Conservation (phyloP, 1,140 invertebrate genomes). For the Drosophila obscura region DNA sequence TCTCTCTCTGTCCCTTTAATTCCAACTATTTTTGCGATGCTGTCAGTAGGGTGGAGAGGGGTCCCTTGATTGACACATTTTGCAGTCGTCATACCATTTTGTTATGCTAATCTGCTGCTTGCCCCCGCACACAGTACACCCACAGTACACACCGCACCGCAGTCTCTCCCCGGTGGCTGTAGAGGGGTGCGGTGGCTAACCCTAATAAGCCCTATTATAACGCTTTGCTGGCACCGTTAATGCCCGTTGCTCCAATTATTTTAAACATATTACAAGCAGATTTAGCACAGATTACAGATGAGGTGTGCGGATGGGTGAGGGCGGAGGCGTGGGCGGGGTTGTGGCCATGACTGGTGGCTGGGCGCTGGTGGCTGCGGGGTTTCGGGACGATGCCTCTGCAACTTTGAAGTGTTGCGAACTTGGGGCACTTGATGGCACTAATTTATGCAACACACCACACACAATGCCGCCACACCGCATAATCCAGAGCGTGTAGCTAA, state of each 20-base stretch:
- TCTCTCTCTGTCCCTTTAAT: neutral
- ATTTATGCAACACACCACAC: conserved; percentile 66
- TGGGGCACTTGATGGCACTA: conserved; percentile 62
- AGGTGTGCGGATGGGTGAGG: conserved; percentile 15
- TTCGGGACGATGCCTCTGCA: conserved; percentile 16
- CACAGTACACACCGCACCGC: conserved; percentile 12
- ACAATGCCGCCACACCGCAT: conserved; percentile 68
- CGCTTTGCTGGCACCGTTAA: conserved; percentile 62
- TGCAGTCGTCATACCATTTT: conserved; percentile 54
- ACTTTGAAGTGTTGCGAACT: conserved; percentile 49
- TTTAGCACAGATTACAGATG: conserved; percentile 71
- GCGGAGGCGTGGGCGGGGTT: too few relatives aligned
- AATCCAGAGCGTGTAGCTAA: conserved; percentile 68
- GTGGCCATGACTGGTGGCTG: neutral
- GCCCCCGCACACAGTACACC: conserved; percentile 9
- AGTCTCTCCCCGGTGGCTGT: neutral
- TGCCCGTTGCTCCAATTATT: conserved; percentile 74
- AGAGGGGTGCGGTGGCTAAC: conserved; percentile 15
- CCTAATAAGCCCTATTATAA: conserved; percentile 68
- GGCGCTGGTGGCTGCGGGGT: neutral
- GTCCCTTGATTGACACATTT: conserved; percentile 44
- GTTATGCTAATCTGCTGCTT: conserved; percentile 56
- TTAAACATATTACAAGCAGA: conserved; percentile 81
- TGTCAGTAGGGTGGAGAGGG: neutral
- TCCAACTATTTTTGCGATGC: conserved; percentile 9